phyloP scores from a whole-genome alignment of 1,140 invertebrate species.

The Megalonaias nervosa region DNA sequence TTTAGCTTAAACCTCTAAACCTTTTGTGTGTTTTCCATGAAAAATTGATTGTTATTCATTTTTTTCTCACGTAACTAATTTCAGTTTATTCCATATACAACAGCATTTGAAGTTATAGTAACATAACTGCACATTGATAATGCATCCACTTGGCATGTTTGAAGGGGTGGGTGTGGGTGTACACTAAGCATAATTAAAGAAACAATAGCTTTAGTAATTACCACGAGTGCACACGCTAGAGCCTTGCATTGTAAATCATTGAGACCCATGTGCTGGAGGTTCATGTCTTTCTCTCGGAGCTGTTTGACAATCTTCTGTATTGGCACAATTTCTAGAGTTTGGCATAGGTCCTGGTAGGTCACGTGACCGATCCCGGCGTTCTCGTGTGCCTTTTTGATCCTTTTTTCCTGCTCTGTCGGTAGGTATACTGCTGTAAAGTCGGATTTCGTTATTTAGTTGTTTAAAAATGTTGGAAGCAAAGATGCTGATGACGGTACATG shows the following conservation, averaged over 20 bases:
- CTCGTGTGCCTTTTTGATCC: constrained; percentile 20
- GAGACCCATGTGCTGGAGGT: constrained; percentile 52
- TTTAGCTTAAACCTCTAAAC: no score
- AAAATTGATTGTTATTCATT: background rate
- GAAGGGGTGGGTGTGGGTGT: background rate
- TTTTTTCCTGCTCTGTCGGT: constrained; percentile 5
- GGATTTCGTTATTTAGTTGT: no score
- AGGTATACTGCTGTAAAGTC: no score
- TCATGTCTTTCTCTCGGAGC: constrained; percentile 37
- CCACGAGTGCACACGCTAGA: constrained; percentile 53
- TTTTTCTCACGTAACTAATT: background rate
- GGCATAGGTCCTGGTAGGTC: constrained; percentile 53
- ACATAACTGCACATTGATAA: background rate
- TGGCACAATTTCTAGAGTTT: constrained; percentile 36
- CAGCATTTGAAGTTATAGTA: background rate
- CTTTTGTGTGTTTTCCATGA: no score
- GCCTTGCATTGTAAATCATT: constrained; percentile 52
- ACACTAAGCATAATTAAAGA: background rate
- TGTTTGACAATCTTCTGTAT: constrained; percentile 43
- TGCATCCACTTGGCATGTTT: background rate
- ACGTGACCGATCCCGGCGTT: constrained; percentile 54
- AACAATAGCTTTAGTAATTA: constrained; percentile 17
- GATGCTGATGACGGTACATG: no score
- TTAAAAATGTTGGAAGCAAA: no score
- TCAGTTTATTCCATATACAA: background rate